phyloP scores from a whole-genome alignment of 2,113 vertebrate genomes.

The Terrapene triunguis region DNA sequence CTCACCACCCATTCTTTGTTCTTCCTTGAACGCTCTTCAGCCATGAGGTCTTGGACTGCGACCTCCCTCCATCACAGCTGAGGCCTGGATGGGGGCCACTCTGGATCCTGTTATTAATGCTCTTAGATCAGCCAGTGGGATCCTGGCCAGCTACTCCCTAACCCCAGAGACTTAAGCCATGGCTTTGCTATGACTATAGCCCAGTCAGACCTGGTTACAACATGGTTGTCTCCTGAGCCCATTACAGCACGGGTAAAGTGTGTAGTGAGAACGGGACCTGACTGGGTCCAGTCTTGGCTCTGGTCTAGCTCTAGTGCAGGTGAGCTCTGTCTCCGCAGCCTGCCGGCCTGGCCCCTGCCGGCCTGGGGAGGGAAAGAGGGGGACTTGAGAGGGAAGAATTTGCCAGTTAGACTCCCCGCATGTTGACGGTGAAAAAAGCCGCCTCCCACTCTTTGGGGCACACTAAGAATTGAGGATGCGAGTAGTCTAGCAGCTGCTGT shows the following conservation, averaged over 20 bases:
- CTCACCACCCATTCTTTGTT: neutral
- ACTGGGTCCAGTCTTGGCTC: neutral
- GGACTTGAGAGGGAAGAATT: neutral
- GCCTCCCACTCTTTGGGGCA: neutral
- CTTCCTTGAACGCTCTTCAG: neutral
- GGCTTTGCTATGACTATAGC: neutral
- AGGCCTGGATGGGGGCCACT: neutral
- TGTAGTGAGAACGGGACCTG: neutral
- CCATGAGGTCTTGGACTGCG: neutral
- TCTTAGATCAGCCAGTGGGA: neutral
- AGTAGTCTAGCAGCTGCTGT: neutral
- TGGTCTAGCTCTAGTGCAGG: neutral
- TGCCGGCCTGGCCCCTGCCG: neutral
- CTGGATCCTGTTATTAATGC: neutral
- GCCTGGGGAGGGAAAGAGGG: too few relatives aligned
- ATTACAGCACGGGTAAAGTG: neutral
- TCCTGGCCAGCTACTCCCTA: neutral
- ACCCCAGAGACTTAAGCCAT: neutral
- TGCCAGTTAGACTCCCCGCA: neutral
- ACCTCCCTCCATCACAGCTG: neutral
- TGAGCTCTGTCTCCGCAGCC: neutral
- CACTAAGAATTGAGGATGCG: neutral
- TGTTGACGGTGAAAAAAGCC: neutral
- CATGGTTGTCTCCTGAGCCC: neutral
- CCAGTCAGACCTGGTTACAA: neutral